A percentile compares a stretch with the other conserved stretches of the same genome.
Evolutionary conservation across 2,113 vertebrate genomes (phyloP).

Genomic region (Oryctolagus cuniculus): DNA sequence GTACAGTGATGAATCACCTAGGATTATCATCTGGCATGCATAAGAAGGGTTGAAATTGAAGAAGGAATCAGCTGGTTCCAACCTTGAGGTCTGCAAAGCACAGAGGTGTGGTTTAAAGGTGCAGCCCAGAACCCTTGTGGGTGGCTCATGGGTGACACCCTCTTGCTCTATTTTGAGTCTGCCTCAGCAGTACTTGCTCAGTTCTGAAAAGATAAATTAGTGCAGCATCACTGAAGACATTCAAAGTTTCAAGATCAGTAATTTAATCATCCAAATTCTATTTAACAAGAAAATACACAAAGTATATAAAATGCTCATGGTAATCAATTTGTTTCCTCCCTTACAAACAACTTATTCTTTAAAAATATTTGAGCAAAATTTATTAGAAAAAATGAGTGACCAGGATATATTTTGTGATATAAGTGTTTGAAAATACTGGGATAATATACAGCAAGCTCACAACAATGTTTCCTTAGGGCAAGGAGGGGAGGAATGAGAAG

Average conservation of each 20-base stretch:
- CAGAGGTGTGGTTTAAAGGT: fast-evolving
- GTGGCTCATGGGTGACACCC: fast-evolving
- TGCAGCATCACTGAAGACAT: neutral
- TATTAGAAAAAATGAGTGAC: neutral
- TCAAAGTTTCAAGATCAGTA: neutral
- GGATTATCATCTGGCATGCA: too few species aligned
- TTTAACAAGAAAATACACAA: neutral
- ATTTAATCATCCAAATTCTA: neutral
- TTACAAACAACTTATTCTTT: neutral
- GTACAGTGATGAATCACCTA: neutral
- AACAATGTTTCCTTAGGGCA: fast-evolving
- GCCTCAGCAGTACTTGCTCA: fast-evolving
- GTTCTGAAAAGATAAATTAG: neutral
- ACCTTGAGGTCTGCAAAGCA: neutral
- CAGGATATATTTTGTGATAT: neutral
- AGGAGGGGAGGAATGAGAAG: neutral
- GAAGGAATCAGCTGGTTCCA: neutral
- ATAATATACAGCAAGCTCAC: neutral
- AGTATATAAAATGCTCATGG: neutral
- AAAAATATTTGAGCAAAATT: neutral
- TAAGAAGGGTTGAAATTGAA: neutral
- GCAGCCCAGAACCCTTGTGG: fast-evolving
- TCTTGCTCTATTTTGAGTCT: fast-evolving
- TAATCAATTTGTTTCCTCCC: neutral
- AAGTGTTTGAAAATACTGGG: neutral